phyloP scores from a whole-genome alignment of 1,140 invertebrate species.

The Cyclargus thomasi region DNA sequence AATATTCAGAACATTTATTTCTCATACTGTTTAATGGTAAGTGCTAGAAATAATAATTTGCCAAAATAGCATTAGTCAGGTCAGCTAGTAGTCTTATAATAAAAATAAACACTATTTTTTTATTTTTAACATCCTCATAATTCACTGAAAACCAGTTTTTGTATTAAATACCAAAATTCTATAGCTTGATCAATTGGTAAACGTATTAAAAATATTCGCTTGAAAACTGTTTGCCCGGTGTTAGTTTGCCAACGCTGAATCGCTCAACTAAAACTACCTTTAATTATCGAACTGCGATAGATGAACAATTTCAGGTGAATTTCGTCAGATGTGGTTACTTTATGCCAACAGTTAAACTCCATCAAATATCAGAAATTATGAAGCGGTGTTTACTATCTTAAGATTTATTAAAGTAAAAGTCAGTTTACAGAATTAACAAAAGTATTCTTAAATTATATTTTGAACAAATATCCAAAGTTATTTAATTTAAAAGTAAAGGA shows the following conservation, averaged over 20 bases:
- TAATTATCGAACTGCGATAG: neutral
- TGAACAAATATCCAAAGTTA: neutral
- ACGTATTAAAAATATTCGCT: neutral
- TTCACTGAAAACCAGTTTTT: neutral
- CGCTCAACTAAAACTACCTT: neutral
- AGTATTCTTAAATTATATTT: neutral
- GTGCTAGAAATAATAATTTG: no score
- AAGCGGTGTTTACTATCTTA: no score
- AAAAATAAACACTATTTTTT: no score
- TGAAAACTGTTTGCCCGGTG: neutral
- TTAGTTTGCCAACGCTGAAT: slow-evolving; percentile 2
- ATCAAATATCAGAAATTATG: neutral
- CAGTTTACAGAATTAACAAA: no score
- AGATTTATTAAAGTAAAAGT: no score
- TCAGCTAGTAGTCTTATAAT: no score
- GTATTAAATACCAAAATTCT: neutral
- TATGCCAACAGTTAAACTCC: neutral
- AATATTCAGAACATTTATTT: no score
- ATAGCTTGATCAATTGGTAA: neutral
- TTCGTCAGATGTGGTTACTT: neutral
- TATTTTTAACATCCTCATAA: neutral
- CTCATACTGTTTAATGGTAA: no score
- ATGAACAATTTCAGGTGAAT: neutral
- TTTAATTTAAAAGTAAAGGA: neutral
- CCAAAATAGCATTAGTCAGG: no score